These are phyloP conservation scores for Amblyopsis rosae DNA, from an alignment of 2,113 vertebrate genomes.

Conservation along the genomic window DNA sequence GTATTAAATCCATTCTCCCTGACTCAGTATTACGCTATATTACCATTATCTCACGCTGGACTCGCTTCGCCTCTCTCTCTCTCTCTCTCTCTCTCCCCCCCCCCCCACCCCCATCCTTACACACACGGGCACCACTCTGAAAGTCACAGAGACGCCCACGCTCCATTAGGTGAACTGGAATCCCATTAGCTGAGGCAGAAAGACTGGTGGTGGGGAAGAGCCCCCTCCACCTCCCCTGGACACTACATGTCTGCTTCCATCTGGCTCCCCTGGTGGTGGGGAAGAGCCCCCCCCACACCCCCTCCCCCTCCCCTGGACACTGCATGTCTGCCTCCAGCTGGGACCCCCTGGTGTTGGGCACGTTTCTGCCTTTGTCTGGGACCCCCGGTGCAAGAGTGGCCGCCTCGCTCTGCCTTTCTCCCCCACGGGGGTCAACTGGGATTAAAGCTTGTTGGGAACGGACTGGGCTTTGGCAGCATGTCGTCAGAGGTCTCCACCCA, in stretches of 20 bases:
- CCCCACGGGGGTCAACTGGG: conserved; percentile 34
- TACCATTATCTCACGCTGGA: background rate
- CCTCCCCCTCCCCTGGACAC: too few species aligned
- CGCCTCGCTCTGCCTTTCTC: conserved; percentile 8
- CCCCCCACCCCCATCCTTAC: background rate
- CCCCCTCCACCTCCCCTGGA: background rate
- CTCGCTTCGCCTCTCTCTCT: background rate
- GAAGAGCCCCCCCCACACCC: background rate
- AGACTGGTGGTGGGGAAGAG: background rate
- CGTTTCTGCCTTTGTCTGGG: too few species aligned
- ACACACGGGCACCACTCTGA: background rate
- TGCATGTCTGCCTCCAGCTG: too few species aligned
- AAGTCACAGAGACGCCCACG: background rate
- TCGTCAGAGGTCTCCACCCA: too few species aligned
- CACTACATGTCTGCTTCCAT: background rate
- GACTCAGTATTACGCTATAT: conserved; percentile 19
- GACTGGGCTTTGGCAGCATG: background rate
- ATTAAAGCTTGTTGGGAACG: conserved; percentile 27
- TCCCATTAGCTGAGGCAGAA: background rate
- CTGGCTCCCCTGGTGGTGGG: background rate
- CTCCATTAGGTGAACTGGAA: background rate
- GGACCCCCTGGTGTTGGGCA: too few species aligned
- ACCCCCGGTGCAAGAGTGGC: background rate
- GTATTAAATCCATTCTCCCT: conserved; percentile 34
- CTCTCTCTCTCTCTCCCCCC: background rate